These are phyloP conservation scores for Zygothrica quintamaculata DNA, from an alignment of 2,888 invertebrate genomes.

Conservation along the genomic window DNA sequence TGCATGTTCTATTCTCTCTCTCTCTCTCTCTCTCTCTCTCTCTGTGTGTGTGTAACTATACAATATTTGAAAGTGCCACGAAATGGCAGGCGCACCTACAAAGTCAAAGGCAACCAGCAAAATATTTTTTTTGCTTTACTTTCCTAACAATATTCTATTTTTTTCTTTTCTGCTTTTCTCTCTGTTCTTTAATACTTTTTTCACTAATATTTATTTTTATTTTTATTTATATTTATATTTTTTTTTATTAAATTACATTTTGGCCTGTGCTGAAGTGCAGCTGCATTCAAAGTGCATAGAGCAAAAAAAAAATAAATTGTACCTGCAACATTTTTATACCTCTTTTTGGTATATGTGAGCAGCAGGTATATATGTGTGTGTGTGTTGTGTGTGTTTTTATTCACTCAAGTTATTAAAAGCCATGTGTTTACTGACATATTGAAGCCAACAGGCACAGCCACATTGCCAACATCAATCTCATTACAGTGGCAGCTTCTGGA, in stretches of 20 bases:
- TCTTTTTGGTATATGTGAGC: neutral
- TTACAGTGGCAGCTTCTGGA: too few species aligned
- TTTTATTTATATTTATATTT: slow-evolving; percentile 4
- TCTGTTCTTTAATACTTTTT: neutral
- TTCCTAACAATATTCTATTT: slow-evolving; percentile 5
- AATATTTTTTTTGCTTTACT: slow-evolving; percentile 19
- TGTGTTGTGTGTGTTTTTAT: slow-evolving; percentile 6
- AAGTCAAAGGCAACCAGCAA: slow-evolving; percentile 7
- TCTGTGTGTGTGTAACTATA: slow-evolving; percentile 8
- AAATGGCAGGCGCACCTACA: slow-evolving; percentile 23
- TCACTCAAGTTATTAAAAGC: slow-evolving; percentile 1
- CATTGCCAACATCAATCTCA: too few species aligned
- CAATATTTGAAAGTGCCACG: slow-evolving; percentile 15
- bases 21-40: slow-evolving; percentile 2
- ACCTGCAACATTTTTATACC: neutral
- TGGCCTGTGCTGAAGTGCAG: neutral
- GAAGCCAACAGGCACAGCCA: slow-evolving; percentile 60
- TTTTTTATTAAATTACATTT: slow-evolving; percentile 3
- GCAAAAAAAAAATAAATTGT: neutral
- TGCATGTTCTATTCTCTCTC: slow-evolving; percentile 42
- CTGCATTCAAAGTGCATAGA: slow-evolving; percentile 6
- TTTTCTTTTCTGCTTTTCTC: neutral
- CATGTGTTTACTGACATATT: too few species aligned
- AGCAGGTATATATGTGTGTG: neutral
- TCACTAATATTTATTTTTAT: neutral